A percentile compares a stretch with the other conserved stretches of the same genome.
Evolutionary conservation across 2,797 vertebrate genomes (phyloP).

Genomic region (Amphiprion clarkii): DNA sequence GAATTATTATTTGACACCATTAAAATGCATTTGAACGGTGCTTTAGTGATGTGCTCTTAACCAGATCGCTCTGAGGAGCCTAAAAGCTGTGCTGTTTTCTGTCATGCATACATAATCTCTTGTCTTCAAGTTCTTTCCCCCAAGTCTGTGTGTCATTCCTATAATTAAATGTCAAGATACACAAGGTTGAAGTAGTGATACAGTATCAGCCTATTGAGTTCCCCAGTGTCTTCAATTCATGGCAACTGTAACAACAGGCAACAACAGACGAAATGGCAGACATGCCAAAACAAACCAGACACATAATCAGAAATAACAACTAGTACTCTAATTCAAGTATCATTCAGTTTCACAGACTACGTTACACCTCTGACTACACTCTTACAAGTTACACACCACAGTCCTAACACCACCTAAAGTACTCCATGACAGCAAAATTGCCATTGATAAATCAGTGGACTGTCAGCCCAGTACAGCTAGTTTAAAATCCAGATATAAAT

Average conservation of each 20-base stretch:
- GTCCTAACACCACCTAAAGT: constrained; percentile 68
- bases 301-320: constrained; percentile 62
- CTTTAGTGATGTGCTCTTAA: constrained; percentile 86
- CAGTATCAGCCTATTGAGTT: constrained; percentile 31
- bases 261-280: constrained; percentile 69
- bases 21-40: constrained; percentile 84
- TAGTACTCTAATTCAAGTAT: constrained; percentile 76
- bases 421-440: constrained; percentile 62
- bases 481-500: constrained; percentile 34
- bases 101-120: constrained; percentile 79
- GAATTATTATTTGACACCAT: constrained; percentile 83
- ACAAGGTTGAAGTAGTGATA: constrained; percentile 53
- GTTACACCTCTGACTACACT: constrained; percentile 74
- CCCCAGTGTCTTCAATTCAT: constrained; percentile 54
- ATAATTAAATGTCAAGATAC: constrained; percentile 48
- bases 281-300: constrained; percentile 69
- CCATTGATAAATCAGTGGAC: constrained; percentile 48
- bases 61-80: constrained; percentile 74
- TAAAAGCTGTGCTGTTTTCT: constrained; percentile 84
- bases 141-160: constrained; percentile 45
- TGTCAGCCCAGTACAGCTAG: constrained; percentile 37
- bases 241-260: constrained; percentile 69
- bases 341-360: constrained; percentile 71
- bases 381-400: constrained; percentile 69
- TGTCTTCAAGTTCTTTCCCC: constrained; percentile 28